Conservation (phyloP, 2,888 invertebrate genomes). For the Didymodactylos carnosus region DNA sequence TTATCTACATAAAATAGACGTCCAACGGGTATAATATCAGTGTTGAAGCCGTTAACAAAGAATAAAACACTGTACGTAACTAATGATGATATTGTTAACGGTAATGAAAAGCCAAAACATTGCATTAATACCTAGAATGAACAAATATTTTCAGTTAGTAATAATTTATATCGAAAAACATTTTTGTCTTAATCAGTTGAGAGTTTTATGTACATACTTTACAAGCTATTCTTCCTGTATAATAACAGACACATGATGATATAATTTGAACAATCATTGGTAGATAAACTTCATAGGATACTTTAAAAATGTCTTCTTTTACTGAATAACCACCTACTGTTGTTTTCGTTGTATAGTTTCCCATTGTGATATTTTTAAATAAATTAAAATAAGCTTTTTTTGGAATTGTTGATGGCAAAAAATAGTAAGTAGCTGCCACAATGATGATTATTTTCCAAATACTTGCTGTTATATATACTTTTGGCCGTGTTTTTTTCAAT, state of each 20-base stretch:
- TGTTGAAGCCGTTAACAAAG: background rate
- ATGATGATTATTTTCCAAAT: conserved; percentile 2
- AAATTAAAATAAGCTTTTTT: background rate
- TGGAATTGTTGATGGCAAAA: background rate
- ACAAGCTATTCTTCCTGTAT: conserved; percentile 11
- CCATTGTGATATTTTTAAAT: background rate
- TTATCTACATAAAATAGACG: background rate
- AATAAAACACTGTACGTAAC: conserved; percentile 7
- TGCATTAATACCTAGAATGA: conserved; percentile 7
- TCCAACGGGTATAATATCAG: background rate
- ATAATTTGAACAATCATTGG: conserved; percentile 7
- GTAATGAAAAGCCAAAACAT: conserved; percentile 11
- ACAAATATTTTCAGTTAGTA: too few species aligned
- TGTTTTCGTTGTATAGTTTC: background rate
- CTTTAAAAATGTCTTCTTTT: conserved; percentile 5
- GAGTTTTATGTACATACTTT: background rate
- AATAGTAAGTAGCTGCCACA: background rate
- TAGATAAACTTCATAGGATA: background rate
- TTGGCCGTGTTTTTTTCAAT: conserved; percentile 7
- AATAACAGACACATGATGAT: conserved; percentile 5
- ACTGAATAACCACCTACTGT: background rate
- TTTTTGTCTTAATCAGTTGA: background rate
- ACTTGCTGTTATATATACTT: conserved; percentile 1
- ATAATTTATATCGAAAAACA: too few species aligned
- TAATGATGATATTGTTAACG: conserved; percentile 7